Percentiles rank a stretch among this genome's conserved stretches.
These are phyloP conservation scores for Axis porcinus DNA, from an alignment of 2,113 vertebrate genomes.

Conservation along the genomic window DNA sequence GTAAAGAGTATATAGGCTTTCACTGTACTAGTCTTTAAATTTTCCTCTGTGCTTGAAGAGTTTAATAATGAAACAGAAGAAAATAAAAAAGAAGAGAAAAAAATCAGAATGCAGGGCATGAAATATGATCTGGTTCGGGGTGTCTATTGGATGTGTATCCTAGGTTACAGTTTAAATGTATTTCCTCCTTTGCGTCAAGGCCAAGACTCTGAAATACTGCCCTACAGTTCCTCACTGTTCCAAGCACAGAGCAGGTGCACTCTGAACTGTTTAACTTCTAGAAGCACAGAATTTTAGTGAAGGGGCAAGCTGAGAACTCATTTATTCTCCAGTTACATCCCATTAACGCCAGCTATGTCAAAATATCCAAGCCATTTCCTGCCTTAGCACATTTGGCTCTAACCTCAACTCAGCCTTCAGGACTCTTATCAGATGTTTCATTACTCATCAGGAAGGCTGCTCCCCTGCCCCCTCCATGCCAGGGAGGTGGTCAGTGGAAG, in stretches of 20 bases:
- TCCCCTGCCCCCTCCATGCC: not conserved
- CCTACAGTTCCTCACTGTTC: not conserved
- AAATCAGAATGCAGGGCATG: not conserved
- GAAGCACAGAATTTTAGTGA: not conserved
- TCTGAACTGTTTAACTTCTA: conserved; percentile 26
- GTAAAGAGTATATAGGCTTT: not conserved
- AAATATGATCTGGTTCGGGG: not conserved
- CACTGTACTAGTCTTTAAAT: not conserved
- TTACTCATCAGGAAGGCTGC: not conserved
- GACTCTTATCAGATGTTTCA: not conserved
- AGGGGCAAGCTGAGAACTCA: conserved; percentile 32
- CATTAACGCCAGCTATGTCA: conserved; percentile 26
- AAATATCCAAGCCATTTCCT: not conserved
- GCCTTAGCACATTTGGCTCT: not conserved
- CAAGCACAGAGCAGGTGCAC: not conserved
- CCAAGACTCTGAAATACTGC: not conserved
- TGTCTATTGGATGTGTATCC: not conserved
- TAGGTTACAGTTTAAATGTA: not conserved
- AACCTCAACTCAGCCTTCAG: not conserved
- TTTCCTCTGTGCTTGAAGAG: not conserved
- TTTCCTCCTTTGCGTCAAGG: not conserved
- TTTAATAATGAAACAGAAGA: not conserved
- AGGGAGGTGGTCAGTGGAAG: not conserved
- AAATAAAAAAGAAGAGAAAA: not conserved
- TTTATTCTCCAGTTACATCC: conserved; percentile 6